A percentile compares a stretch with the other conserved stretches of the same genome.
Evolutionary conservation across 2,797 vertebrate species (phyloP).

Genomic region (Limnodromus scolopaceus): DNA sequence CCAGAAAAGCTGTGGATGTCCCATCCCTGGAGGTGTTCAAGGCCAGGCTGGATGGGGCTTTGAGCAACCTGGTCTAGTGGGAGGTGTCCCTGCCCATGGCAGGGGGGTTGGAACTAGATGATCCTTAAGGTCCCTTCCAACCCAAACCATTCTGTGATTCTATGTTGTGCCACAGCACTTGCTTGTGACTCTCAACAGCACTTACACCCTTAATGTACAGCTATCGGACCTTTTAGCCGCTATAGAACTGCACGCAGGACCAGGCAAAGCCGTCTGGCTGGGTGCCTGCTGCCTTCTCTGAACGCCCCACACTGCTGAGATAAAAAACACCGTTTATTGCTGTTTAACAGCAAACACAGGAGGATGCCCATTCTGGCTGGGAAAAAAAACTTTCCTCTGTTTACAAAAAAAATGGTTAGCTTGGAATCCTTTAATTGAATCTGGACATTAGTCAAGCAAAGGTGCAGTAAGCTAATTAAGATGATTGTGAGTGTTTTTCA

Average conservation of each 20-base stretch:
- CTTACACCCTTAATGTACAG: not conserved
- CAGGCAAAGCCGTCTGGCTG: not conserved
- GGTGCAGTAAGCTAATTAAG: not conserved
- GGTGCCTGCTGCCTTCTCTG: not conserved
- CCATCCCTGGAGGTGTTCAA: not conserved
- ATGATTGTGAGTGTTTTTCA: not conserved
- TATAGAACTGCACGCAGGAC: not conserved
- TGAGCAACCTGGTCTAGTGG: not conserved
- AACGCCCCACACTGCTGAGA: not conserved
- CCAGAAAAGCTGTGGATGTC: not conserved
- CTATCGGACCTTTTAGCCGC: no score
- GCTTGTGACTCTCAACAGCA: not conserved
- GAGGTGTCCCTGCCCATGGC: not conserved
- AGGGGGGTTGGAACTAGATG: not conserved
- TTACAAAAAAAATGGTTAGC: not conserved
- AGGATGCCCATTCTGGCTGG: not conserved
- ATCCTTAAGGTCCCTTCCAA: not conserved
- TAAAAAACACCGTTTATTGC: not conserved
- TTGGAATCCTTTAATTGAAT: not conserved
- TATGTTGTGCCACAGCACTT: not conserved
- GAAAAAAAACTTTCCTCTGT: not conserved
- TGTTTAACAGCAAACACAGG: fast-evolving
- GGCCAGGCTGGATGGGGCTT: not conserved
- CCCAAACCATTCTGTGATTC: not conserved
- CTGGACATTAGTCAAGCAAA: not conserved